Evolutionary conservation across 1,140 invertebrate genomes (phyloP).

Genomic region (Drosophila jambulina): DNA sequence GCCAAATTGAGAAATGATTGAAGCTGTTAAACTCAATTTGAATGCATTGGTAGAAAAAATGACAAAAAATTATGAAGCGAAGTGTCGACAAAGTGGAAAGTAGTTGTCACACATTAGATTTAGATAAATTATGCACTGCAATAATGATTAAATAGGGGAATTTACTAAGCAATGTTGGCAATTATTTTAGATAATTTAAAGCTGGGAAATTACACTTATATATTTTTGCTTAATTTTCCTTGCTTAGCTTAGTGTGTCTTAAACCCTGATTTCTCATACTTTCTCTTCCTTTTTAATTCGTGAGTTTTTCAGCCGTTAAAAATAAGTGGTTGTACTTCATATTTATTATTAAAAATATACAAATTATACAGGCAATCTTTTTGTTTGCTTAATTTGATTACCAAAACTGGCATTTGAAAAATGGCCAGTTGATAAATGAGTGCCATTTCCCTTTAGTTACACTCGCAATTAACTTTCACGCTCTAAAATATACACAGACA

Average conservation of each 20-base stretch:
- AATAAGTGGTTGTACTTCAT: not conserved
- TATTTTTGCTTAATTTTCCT: not conserved
- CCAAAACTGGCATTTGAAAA: not conserved
- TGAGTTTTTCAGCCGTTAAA: rapidly evolving
- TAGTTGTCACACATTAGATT: not conserved
- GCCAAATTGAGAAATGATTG: slow-evolving; percentile 35
- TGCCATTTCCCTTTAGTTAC: slow-evolving; percentile 14
- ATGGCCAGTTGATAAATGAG: slow-evolving; percentile 24
- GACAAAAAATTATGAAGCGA: slow-evolving; percentile 17
- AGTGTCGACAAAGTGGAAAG: slow-evolving; percentile 6
- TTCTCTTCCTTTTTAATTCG: not conserved
- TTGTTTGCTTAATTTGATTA: not conserved
- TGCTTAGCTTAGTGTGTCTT: not conserved
- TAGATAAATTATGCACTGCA: not conserved
- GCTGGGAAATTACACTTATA: not conserved
- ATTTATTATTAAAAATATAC: not conserved
- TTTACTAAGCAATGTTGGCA: not conserved
- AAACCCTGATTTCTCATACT: not conserved
- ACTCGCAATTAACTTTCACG: slow-evolving; percentile 22
- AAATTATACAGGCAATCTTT: not conserved
- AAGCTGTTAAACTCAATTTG: slow-evolving; percentile 16
- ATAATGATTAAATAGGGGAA: not conserved
- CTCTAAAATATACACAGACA: not conserved
- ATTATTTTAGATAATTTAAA: too few relatives aligned
- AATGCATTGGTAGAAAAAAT: not conserved